Base-by-base conservation (phyloP, 2,113 vertebrate species). In the Leptobrachium leishanense region DNA sequence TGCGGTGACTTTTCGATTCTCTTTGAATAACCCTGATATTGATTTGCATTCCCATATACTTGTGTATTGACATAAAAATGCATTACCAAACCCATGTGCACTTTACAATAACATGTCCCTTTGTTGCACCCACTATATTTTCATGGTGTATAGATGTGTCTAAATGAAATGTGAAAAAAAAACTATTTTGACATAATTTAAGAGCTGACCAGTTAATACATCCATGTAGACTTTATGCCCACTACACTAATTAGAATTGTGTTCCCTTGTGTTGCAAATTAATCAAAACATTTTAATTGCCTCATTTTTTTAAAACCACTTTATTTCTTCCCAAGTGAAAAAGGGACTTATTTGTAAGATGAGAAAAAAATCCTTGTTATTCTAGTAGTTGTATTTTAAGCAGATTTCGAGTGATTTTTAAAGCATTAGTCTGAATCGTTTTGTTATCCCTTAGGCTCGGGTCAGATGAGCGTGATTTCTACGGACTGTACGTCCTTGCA, bases 301-400 rank as follows among this genome's bases (percentile, higher is more conserved):
- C 55, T 59, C 55, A 50, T 59, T 59, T 8, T 54, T 59, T 59
- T 59, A 59, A 59, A 59, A 13, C 13, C 55, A 13, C 8, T 59
- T 15, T 59, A 15, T 11, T 59, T 59, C 55, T 15, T 59, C 55
- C 55, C 55, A 11, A 13, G 55, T 59, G 55, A 59, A 59, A 59
- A 54, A 13, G 55, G 4, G 13, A 12, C 11, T 59, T 59, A 59
- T 59, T 87, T 92, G 88, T 59, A 13, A 59, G 11, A 59, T 2
- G 9, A 11, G 20, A 31, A 31, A 31, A 31, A 31, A 31, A 31
- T 31, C 20, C 20, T 31, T 31, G 13, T 59, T 8, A 15, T 8
- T 59, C 10, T 15, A 12, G 13, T 11, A 59, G 55, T 3, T 59
- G 55, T 12, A 59, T 59, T 8, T 12, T 59, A 12, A 1, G 11